These are phyloP conservation scores for Leptinotarsa rubiginosa DNA, from an alignment of 2,888 invertebrate genomes.

Conservation along the genomic window DNA sequence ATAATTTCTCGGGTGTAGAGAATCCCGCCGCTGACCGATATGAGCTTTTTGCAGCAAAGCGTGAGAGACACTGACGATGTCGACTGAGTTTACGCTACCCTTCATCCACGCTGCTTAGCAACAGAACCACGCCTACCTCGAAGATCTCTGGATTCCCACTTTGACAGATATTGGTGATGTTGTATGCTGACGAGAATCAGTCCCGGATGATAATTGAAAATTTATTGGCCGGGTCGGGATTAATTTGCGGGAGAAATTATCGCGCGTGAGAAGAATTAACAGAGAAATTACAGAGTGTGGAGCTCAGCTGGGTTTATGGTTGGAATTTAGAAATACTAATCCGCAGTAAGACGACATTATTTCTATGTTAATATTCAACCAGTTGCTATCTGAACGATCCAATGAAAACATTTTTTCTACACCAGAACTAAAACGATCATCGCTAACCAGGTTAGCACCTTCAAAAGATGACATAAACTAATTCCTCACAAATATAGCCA, in stretches of 20 bases:
- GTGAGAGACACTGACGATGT: slow-evolving; percentile 58
- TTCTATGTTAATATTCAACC: too few relatives aligned
- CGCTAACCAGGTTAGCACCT: too few relatives aligned
- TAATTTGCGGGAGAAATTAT: slow-evolving; percentile 8
- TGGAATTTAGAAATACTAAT: too few relatives aligned
- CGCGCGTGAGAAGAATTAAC: background rate
- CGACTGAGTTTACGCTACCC: slow-evolving; percentile 57
- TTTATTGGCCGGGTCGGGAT: slow-evolving; percentile 25
- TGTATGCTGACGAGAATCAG: slow-evolving; percentile 32
- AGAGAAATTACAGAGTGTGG: background rate
- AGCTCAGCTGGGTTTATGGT: too few relatives aligned
- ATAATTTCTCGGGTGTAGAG: slow-evolving; percentile 18
- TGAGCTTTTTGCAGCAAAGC: slow-evolving; percentile 49
- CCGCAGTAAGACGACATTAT: too few relatives aligned
- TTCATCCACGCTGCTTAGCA: slow-evolving; percentile 63
- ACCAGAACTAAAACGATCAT: too few relatives aligned
- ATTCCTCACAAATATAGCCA: too few relatives aligned
- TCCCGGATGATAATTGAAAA: slow-evolving; percentile 31
- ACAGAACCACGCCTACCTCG: slow-evolving; percentile 60
- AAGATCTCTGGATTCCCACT: slow-evolving; percentile 50
- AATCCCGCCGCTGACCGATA: slow-evolving; percentile 28
- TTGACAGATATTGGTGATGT: slow-evolving; percentile 48
- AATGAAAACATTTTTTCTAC: too few relatives aligned
- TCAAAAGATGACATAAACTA: too few relatives aligned
- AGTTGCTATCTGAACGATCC: too few relatives aligned